These are phyloP conservation scores for Hemistola chrysoprasaria DNA, from an alignment of 2,888 invertebrate genomes.

Conservation along the genomic window DNA sequence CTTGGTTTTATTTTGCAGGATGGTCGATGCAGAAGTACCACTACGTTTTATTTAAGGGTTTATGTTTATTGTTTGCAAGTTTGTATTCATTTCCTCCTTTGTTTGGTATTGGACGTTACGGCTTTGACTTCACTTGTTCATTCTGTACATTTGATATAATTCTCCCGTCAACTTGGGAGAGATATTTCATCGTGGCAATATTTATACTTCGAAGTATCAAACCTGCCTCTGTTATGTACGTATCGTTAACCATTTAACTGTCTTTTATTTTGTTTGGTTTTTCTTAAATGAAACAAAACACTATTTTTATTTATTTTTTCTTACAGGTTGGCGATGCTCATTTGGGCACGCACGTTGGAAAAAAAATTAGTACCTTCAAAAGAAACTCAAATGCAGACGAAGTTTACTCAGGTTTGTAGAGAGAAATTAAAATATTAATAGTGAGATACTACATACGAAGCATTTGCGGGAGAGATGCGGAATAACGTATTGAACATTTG, in stretches of 20 bases:
- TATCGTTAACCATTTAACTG: conserved; percentile 14
- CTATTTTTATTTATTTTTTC: not conserved
- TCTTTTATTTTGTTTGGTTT: not conserved
- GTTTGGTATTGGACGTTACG: conserved; percentile 61
- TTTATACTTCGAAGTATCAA: conserved; percentile 62
- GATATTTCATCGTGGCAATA: conserved; percentile 48
- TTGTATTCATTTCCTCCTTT: conserved; percentile 62
- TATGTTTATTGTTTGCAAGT: conserved; percentile 56
- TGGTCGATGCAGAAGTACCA: conserved; percentile 56
- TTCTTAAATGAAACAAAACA: not conserved
- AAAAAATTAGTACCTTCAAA: conserved; percentile 32
- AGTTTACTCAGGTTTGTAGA: conserved; percentile 20
- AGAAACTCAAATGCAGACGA: conserved; percentile 25
- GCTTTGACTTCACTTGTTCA: conserved; percentile 63
- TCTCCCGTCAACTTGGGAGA: conserved; percentile 49
- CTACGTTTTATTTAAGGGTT: conserved; percentile 51
- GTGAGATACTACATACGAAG: too few relatives aligned
- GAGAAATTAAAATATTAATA: not conserved
- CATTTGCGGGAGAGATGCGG: too few relatives aligned
- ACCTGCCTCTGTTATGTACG: conserved; percentile 66
- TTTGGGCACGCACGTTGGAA: conserved; percentile 51
- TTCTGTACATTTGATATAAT: conserved; percentile 66
- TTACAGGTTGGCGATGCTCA: conserved; percentile 50
- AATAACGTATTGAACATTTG: too few relatives aligned
- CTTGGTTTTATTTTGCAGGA: conserved; percentile 44